Base-by-base conservation (phyloP, 2,113 vertebrate species). In the Montifringilla adamsi region DNA sequence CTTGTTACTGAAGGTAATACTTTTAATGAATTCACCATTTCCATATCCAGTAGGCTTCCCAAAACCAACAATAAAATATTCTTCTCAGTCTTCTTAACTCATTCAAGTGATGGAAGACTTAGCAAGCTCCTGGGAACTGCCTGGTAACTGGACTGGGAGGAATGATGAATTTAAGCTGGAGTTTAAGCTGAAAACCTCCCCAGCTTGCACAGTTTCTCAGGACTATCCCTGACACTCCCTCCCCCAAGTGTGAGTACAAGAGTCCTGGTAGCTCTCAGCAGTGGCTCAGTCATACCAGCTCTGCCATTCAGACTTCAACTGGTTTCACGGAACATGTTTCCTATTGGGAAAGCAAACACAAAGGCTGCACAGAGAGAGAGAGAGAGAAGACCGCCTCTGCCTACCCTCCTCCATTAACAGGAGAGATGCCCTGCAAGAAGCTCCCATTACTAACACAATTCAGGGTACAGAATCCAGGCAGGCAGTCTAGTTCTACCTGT, bases 331-430 rank as follows among this genome's bases (percentile, higher is more conserved):
- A 88, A 75, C 27, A 21, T 82, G 69, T 47, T 87, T 95, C 62
- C 68, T 90, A 70, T 3, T 74, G 73, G 56, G 56, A 95, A 70
- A 41, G 62, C 81, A 93, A 76, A 92, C 67, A 95, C 60, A 96
- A 93, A 63, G 52, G 70, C 68, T 87, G 86, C 27, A 33, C 47
- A 64, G 60, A 24, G 53, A 59, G 56, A 64, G 56, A 31, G 27
- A 39, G 22, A 64, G 35, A 26, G 21, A 27, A 8, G n/a, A 56
- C 24, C 1, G 15, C n/a, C 7, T 60, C 78, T 92, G 80, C 74
- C 43, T 64, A 53, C 5, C 11, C 78, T 80, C 46, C 56, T 80
- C 46, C 56, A 27, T 30, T 21, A 70, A 16, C 37, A 90, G 64
- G 49, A 6, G 0, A 41, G 56, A 39, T 15, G 41, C 35, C 30